Evolutionary conservation across 1,140 invertebrate genomes (phyloP).

Genomic region (Teleopsis dalmanni): DNA sequence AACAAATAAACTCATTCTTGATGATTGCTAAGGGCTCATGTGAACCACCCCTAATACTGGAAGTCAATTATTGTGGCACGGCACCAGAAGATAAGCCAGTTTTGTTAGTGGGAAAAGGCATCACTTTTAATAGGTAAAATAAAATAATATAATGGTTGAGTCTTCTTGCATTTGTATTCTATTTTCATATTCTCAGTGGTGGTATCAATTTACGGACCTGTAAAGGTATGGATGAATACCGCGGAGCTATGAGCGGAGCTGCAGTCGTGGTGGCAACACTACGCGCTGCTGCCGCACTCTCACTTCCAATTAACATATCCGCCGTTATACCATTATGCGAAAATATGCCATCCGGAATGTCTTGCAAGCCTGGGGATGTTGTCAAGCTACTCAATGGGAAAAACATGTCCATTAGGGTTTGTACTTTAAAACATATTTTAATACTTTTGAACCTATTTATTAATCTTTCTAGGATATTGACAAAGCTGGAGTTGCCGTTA

Average conservation of each 20-base stretch:
- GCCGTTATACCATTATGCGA: slow-evolving; percentile 58
- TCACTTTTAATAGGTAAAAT: slow-evolving; percentile 34
- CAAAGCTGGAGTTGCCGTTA: slow-evolving; percentile 79
- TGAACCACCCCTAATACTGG: slow-evolving; percentile 51
- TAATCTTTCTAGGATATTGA: slow-evolving; percentile 68
- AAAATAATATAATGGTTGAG: no score
- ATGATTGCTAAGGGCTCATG: slow-evolving; percentile 68
- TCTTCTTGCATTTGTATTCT: no score
- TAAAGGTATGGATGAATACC: slow-evolving; percentile 72
- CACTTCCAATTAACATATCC: slow-evolving; percentile 28
- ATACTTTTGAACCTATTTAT: neutral
- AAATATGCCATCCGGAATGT: slow-evolving; percentile 77
- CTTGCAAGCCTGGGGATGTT: slow-evolving; percentile 83
- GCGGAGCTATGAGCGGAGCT: slow-evolving; percentile 69
- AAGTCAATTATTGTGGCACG: slow-evolving; percentile 32
- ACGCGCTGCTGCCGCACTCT: slow-evolving; percentile 31
- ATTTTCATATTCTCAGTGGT: slow-evolving; percentile 5
- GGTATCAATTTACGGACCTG: slow-evolving; percentile 49
- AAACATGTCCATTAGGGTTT: slow-evolving; percentile 59
- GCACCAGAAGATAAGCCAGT: slow-evolving; percentile 35
- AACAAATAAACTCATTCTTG: slow-evolving; percentile 54
- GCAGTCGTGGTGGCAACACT: slow-evolving; percentile 31
- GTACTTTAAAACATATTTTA: neutral
- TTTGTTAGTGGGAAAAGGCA: slow-evolving; percentile 30
- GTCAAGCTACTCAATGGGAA: slow-evolving; percentile 78